Percentiles rank a stretch among this genome's conserved stretches.
Conservation (phyloP, 2,797 vertebrate genomes). For the Spatula clypeata region DNA sequence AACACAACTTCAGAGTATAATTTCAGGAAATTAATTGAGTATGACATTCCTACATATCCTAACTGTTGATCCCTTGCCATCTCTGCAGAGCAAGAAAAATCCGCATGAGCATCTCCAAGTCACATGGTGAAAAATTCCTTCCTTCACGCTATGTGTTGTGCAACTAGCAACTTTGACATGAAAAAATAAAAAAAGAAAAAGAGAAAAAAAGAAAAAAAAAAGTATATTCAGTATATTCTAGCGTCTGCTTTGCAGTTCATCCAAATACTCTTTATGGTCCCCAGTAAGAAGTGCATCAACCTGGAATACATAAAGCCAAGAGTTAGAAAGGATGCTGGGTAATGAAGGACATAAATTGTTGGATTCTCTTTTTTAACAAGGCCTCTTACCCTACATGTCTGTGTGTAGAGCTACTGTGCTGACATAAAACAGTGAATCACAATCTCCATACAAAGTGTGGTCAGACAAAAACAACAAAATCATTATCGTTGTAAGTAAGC, state of each 20-base stretch:
- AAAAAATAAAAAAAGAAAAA: neutral
- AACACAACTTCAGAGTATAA: conserved; percentile 45
- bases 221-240: neutral
- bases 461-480: neutral
- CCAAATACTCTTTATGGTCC: neutral
- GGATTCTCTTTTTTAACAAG: neutral
- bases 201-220: neutral
- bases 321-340: neutral
- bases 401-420: neutral
- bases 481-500: neutral
- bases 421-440: neutral
- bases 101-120: neutral
- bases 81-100: neutral
- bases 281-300: neutral
- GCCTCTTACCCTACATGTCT: neutral
- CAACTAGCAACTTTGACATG: neutral
- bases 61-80: neutral
- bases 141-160: neutral
- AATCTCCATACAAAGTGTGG: neutral
- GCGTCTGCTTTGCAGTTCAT: neutral
- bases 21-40: conserved; percentile 65
- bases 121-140: neutral
- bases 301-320: neutral
- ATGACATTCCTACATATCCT: neutral
- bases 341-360: neutral